Base-by-base conservation (phyloP, 2,888 invertebrate genomes). In the Ecdyonurus torrentis region DNA sequence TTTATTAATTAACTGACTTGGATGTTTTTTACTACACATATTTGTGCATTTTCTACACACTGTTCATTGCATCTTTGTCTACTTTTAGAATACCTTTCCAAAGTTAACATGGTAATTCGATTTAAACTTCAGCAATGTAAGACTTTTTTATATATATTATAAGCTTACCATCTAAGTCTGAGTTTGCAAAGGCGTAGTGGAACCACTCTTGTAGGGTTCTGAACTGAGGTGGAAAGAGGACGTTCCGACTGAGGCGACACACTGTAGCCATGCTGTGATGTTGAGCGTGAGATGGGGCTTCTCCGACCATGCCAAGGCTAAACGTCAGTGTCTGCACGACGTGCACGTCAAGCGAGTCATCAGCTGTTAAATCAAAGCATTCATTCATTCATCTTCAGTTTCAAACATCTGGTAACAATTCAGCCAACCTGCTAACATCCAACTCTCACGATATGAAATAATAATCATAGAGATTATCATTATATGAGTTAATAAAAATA, bases 201-300 rank as follows among this genome's bases (percentile, higher is more conserved):
- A 97, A 96, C 96, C 97, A 97, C 76, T 97, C 96, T 70, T 89
- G 87, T 53, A 96, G 81, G 52, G 89, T 89, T 75, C 93, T 90
- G 76, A 95, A 95, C 77, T 95, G 95, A 25, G 95, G 96, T 66
- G 95, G 95, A 77, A 96, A 95, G 65, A 94, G 84, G 66, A 94
- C 86, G 68, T 90, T 92, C 61, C 96, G 81, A 61, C 93, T 90
- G 71, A 96, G 87, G 72, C 92, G 86, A 72, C 93, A 93, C 63
- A 97, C 93, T 10, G 92, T 94, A 23, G 91, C 96, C 91, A 93
- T 92, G 62, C 91, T 91, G 73, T 89, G 86, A 76, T 91, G 91
- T 63, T 85, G 83, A 59, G 80, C 80, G 19, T 78, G 76, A 37
- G 78, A 76, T 63, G 80, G 81, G 68, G 83, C 81, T 62, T 74